These are phyloP conservation scores for Aleiodes sp. DNA, from an alignment of 1,140 invertebrate species.

Conservation along the genomic window DNA sequence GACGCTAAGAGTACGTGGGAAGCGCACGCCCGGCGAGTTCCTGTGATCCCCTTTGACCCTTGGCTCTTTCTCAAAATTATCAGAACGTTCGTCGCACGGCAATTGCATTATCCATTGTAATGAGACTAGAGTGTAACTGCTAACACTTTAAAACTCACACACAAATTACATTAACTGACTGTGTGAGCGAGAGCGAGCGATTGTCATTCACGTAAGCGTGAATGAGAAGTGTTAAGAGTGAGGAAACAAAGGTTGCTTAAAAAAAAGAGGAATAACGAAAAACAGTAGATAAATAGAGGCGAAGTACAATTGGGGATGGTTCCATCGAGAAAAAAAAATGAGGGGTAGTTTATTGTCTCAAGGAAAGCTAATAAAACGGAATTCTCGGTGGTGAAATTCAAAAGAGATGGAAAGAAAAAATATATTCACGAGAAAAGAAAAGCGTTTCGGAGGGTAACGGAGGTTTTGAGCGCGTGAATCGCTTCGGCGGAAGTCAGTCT, in stretches of 20 bases:
- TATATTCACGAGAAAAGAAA: conserved; percentile 23
- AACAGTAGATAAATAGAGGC: conserved; percentile 3
- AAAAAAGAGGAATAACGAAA: background rate
- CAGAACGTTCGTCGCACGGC: conserved; percentile 48
- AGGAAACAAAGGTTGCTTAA: background rate
- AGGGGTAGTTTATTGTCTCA: conserved; percentile 23
- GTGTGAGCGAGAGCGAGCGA: too few relatives aligned
- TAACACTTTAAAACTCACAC: too few relatives aligned
- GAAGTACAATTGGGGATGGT: background rate
- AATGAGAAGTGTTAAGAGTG: background rate
- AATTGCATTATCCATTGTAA: conserved; percentile 43
- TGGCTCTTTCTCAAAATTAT: conserved; percentile 23
- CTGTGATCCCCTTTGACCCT: conserved; percentile 29
- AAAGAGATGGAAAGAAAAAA: background rate
- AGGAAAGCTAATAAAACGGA: conserved; percentile 29
- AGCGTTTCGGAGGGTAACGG: conserved; percentile 7
- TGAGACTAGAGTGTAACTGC: too few relatives aligned
- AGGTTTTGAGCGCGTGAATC: conserved; percentile 29
- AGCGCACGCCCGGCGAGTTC: background rate
- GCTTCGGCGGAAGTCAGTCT: conserved; percentile 12
- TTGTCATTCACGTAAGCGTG: too few relatives aligned
- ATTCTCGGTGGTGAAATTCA: background rate
- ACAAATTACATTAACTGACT: too few relatives aligned
- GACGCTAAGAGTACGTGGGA: background rate
- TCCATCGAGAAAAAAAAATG: background rate